Percentiles rank a stretch among this genome's conserved stretches.
Conservation (phyloP, 1,140 invertebrate species). For the Saxidomus purpurata region DNA sequence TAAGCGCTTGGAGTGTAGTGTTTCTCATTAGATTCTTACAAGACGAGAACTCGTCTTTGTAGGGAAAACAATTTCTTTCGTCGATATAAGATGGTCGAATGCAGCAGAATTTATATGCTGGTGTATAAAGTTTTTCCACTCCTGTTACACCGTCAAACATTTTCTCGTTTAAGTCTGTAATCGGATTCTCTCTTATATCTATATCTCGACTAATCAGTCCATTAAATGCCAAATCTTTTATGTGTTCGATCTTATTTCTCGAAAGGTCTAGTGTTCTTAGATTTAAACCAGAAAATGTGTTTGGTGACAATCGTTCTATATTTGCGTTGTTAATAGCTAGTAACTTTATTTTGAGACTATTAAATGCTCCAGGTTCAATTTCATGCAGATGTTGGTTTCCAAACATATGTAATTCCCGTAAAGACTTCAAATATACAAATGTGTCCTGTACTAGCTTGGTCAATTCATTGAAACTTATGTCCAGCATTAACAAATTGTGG, state of each 20-base stretch:
- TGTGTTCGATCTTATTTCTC: constrained; percentile 36
- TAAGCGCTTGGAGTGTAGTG: constrained; percentile 60
- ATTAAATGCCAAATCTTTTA: constrained; percentile 58
- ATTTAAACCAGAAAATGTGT: constrained; percentile 50
- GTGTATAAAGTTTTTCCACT: constrained; percentile 61
- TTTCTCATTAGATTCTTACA: constrained; percentile 74
- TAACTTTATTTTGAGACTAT: neutral
- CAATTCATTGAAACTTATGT: constrained; percentile 57
- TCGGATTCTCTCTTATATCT: constrained; percentile 59
- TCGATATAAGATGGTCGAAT: constrained; percentile 47
- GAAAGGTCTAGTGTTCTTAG: constrained; percentile 54
- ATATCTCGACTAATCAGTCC: constrained; percentile 49
- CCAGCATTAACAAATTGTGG: constrained; percentile 19
- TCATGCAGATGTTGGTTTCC: constrained; percentile 23
- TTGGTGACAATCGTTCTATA: neutral
- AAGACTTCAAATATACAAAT: constrained; percentile 34
- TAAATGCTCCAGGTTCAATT: constrained; percentile 48
- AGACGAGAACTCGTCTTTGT: constrained; percentile 72
- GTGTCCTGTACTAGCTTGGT: neutral
- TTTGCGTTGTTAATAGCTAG: constrained; percentile 19
- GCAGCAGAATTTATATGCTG: constrained; percentile 75
- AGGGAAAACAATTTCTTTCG: constrained; percentile 68
- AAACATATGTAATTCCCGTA: constrained; percentile 32
- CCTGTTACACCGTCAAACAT: constrained; percentile 67
- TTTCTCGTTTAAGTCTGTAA: constrained; percentile 52